phyloP scores from a whole-genome alignment of 2,113 vertebrate genomes.

The Myocastor coypus region DNA sequence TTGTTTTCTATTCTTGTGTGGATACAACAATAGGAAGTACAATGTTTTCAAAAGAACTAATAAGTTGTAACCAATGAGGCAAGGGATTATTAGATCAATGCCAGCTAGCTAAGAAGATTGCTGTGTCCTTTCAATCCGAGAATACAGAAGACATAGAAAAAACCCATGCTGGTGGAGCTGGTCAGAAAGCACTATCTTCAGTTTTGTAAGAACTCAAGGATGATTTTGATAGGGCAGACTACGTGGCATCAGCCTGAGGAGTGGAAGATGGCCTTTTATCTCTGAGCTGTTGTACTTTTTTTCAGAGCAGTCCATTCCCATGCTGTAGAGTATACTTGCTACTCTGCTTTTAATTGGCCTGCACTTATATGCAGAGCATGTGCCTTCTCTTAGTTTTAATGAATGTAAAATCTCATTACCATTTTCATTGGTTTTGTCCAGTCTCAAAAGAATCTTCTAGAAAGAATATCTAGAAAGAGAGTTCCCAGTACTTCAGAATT shows the following conservation, averaged over 20 bases:
- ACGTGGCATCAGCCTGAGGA: neutral
- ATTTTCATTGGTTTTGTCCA: neutral
- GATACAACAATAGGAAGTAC: too few relatives aligned
- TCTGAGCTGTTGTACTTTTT: neutral
- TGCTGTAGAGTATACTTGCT: neutral
- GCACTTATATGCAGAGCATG: neutral
- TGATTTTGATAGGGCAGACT: neutral
- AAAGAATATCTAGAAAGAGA: neutral
- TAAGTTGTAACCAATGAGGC: neutral
- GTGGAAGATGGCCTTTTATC: neutral
- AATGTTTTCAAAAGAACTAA: rapidly evolving
- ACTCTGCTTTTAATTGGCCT: neutral
- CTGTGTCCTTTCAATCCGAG: neutral
- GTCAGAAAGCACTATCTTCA: neutral
- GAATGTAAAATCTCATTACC: neutral
- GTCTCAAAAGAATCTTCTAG: neutral
- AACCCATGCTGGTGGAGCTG: neutral
- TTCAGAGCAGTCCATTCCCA: neutral
- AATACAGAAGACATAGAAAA: neutral
- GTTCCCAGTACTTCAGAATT: neutral
- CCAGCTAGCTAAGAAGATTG: neutral
- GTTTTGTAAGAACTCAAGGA: neutral
- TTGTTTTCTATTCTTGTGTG: neutral
- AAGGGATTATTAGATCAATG: too few relatives aligned
- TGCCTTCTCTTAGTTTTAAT: neutral